These are phyloP conservation scores for Prosopocoilus inquinatus DNA, from an alignment of 2,888 invertebrate species.

Conservation along the genomic window DNA sequence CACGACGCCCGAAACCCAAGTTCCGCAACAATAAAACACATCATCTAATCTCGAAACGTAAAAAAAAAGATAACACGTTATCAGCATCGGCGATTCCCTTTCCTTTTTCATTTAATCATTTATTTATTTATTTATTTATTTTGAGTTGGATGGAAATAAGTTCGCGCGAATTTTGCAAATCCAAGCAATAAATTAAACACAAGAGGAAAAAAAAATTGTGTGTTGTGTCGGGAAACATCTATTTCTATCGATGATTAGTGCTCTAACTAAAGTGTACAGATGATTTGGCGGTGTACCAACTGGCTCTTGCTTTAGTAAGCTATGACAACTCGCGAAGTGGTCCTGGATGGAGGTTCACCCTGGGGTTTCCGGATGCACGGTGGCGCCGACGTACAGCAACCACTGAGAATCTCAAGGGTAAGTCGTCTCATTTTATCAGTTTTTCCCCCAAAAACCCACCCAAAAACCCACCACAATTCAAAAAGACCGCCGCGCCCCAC, in stretches of 20 bases:
- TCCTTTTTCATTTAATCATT: too few relatives aligned
- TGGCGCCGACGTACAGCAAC: conserved; percentile 75
- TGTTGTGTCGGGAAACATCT: conserved; percentile 11
- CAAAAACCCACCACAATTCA: too few relatives aligned
- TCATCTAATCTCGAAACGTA: too few relatives aligned
- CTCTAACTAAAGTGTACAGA: conserved; percentile 23
- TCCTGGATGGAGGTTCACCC: conserved; percentile 77
- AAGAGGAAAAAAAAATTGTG: neutral
- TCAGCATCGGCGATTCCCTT: too few relatives aligned
- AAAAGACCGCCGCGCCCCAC: too few relatives aligned
- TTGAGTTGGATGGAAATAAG: too few relatives aligned
- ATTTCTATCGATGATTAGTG: conserved; percentile 33
- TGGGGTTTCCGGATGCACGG: conserved; percentile 91
- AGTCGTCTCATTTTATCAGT: conserved; percentile 51
- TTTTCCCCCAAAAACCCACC: too few relatives aligned
- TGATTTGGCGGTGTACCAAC: conserved; percentile 28
- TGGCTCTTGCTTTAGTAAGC: conserved; percentile 21
- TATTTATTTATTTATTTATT: too few relatives aligned
- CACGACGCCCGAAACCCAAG: neutral
- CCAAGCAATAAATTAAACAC: neutral
- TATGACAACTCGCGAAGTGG: conserved; percentile 72
- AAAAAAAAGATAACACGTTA: too few relatives aligned
- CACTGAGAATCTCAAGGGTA: conserved; percentile 77
- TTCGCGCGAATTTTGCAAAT: too few relatives aligned
- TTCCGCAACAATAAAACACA: too few relatives aligned